Evolutionary conservation across 2,797 vertebrate genomes (phyloP).

Genomic region (Triplophysa bombifrons): DNA sequence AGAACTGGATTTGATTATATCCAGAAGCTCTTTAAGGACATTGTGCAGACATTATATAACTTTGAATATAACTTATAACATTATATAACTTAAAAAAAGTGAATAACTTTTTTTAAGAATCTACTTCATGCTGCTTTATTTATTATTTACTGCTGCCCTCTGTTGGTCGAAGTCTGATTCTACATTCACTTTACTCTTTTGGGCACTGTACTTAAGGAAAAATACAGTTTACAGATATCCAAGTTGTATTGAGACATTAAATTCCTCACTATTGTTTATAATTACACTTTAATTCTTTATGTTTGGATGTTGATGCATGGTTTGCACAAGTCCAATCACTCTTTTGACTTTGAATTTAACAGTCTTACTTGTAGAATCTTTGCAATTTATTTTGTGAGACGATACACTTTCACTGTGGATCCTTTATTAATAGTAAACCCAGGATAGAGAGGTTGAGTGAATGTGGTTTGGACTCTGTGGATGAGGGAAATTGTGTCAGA

Average conservation of each 20-base stretch:
- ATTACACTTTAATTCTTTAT: too few relatives aligned
- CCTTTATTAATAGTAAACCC: neutral
- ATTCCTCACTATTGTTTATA: too few relatives aligned
- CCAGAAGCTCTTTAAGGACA: too few relatives aligned
- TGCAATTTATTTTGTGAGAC: neutral
- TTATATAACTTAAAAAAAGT: too few relatives aligned
- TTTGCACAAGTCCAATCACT: too few relatives aligned
- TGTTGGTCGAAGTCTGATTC: neutral
- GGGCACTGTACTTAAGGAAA: neutral
- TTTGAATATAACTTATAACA: too few relatives aligned
- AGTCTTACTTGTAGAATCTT: neutral
- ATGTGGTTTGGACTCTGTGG: neutral
- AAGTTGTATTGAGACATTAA: too few relatives aligned
- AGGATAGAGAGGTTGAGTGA: neutral
- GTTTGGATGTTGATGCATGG: too few relatives aligned
- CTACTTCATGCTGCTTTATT: neutral
- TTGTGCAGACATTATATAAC: too few relatives aligned
- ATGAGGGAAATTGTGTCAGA: neutral
- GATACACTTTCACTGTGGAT: neutral
- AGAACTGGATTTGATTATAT: too few relatives aligned
- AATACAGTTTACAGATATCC: neutral
- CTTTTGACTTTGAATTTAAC: neutral
- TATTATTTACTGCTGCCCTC: slow-evolving; percentile 16
- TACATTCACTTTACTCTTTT: neutral
- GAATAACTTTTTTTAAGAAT: too few relatives aligned